Percentiles rank a stretch among this genome's conserved stretches.
phyloP scores from a whole-genome alignment of 2,797 vertebrate genomes.

The Brachyalestes nurse region DNA sequence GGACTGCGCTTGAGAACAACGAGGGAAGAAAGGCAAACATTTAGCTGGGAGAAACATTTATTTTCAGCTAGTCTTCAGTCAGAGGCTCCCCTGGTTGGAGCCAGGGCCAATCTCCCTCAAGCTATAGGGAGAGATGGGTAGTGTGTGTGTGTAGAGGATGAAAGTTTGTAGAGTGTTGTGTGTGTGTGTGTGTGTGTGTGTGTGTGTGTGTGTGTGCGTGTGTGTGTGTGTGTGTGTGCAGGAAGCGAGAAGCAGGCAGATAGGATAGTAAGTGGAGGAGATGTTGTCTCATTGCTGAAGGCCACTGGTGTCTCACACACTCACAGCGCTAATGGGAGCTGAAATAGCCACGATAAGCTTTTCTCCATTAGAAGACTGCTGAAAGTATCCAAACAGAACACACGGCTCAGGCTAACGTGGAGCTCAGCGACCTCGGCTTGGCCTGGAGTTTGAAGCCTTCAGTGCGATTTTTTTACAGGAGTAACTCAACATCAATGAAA shows the following conservation, averaged over 20 bases:
- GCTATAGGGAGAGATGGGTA: conserved; percentile 65
- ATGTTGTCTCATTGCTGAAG: conserved; percentile 64
- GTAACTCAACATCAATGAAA: no score
- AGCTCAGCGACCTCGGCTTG: conserved; percentile 21
- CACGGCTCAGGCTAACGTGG: neutral
- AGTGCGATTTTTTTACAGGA: neutral
- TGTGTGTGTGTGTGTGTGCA: conserved; percentile 17
- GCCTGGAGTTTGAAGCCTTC: neutral
- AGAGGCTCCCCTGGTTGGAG: conserved; percentile 21
- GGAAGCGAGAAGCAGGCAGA: conserved; percentile 25
- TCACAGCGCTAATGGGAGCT: conserved; percentile 26
- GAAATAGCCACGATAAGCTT: conserved; percentile 36
- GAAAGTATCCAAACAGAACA: conserved; percentile 35
- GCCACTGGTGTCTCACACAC: conserved; percentile 26
- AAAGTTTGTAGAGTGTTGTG: conserved; percentile 18
- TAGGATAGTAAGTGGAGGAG: conserved; percentile 64
- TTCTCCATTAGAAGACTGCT: conserved; percentile 22
- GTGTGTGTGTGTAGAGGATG: conserved; percentile 21
- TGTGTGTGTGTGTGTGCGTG: conserved; percentile 12
- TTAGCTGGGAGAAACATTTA: conserved; percentile 64
- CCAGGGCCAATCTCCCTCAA: conserved; percentile 59
- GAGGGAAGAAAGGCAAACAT: conserved; percentile 20
- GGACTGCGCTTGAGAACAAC: conserved; percentile 12
- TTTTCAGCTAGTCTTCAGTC: conserved; percentile 47
- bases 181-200: conserved; percentile 12